Conservation (phyloP, 92 coral and sea anemone genomes). For the Hydrozoanthus gracilis region DNA sequence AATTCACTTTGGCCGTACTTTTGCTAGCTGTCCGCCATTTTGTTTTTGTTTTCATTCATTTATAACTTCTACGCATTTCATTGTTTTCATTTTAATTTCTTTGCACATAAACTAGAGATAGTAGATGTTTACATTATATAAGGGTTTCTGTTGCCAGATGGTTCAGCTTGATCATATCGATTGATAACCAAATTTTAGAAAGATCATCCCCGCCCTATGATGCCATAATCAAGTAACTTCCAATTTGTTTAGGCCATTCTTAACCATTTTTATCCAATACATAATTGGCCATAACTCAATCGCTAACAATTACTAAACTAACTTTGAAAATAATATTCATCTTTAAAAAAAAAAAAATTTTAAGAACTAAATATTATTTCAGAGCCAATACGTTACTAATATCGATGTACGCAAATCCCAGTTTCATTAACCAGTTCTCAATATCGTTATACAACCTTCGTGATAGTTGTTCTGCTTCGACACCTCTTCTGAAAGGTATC, state of each 20-base stretch:
- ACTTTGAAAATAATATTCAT: constrained; percentile 13
- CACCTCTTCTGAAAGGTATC: constrained; percentile 6
- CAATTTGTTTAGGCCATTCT: constrained; percentile 8
- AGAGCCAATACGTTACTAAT: background rate
- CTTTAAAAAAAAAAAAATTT: background rate
- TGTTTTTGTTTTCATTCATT: constrained; percentile 17
- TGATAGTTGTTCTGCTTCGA: constrained; percentile 5
- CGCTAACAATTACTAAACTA: constrained; percentile 10
- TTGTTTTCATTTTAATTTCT: constrained; percentile 9
- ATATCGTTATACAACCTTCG: constrained; percentile 18
- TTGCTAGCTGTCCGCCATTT: constrained; percentile 19
- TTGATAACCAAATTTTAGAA: constrained; percentile 3
- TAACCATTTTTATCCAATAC: constrained; percentile 8
- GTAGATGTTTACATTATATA: background rate
- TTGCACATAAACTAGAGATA: constrained; percentile 20
- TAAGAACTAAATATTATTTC: constrained; percentile 9
- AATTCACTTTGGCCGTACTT: constrained; percentile 6
- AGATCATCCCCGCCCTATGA: constrained; percentile 19
- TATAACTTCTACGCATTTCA: constrained; percentile 22
- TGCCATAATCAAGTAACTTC: constrained; percentile 25
- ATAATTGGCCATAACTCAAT: constrained; percentile 9
- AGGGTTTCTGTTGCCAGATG: constrained; percentile 14
- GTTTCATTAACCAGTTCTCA: constrained; percentile 17
- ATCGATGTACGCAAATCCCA: constrained; percentile 19
- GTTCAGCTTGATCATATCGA: constrained; percentile 8